Evolutionary conservation across 1,140 invertebrate species (phyloP).

Genomic region (Polypedilum pembai): DNA sequence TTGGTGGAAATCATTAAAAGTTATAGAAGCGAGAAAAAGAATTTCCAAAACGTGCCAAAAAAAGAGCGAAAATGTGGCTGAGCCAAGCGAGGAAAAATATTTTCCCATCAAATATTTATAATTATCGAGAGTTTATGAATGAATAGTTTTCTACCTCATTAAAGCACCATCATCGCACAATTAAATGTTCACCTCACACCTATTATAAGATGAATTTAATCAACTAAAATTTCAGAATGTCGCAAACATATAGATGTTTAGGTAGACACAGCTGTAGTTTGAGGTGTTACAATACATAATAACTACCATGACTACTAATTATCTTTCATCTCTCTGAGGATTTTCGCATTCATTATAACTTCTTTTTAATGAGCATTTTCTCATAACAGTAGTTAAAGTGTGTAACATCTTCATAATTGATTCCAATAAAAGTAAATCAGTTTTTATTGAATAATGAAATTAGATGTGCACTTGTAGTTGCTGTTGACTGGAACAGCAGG

Average conservation of each 20-base stretch:
- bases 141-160: neutral
- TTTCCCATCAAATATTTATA: too few relatives aligned
- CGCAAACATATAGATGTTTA: neutral
- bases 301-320: slow-evolving; percentile 4
- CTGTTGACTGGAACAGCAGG: neutral
- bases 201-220: neutral
- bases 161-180: neutral
- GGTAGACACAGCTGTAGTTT: too few relatives aligned
- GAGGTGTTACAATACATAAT: neutral
- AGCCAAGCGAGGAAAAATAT: too few relatives aligned
- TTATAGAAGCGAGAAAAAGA: too few relatives aligned
- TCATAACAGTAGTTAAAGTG: neutral
- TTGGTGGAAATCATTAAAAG: too few relatives aligned
- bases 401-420: slow-evolving; percentile 7
- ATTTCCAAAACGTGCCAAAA: too few relatives aligned
- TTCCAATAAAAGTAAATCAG: slow-evolving; percentile 7
- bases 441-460: slow-evolving; percentile 4
- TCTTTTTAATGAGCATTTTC: slow-evolving; percentile 3
- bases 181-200: neutral
- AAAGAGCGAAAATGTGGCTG: too few relatives aligned
- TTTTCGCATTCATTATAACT: neutral
- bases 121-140: neutral
- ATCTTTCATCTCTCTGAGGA: neutral
- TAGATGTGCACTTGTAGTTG: neutral
- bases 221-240: too few relatives aligned